Conservation (phyloP, 2,113 vertebrate genomes). For the Cyprinodon tularosa region DNA sequence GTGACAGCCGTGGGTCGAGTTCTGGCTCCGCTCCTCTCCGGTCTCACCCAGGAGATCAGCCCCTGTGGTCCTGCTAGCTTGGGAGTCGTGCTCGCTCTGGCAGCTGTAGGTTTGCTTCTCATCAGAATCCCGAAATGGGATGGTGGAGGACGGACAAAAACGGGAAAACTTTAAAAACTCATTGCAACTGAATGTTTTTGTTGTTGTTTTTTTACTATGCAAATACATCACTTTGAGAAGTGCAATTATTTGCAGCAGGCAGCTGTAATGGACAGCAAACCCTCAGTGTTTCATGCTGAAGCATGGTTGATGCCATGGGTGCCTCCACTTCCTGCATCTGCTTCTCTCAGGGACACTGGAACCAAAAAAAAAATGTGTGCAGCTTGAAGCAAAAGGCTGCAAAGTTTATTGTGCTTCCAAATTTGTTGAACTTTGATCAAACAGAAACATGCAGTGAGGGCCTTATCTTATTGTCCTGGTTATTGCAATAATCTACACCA, state of each 20-base stretch:
- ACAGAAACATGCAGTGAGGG: background rate
- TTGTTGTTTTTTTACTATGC: background rate
- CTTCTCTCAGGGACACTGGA: constrained; percentile 7
- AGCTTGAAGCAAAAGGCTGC: background rate
- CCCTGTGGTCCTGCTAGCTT: constrained; percentile 90
- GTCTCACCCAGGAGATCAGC: constrained; percentile 91
- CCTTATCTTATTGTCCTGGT: background rate
- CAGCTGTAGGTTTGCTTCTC: constrained; percentile 81
- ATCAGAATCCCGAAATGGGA: constrained; percentile 77
- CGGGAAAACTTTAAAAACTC: constrained; percentile 30
- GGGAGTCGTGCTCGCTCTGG: constrained; percentile 83
- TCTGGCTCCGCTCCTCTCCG: constrained; percentile 89
- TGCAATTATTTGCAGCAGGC: constrained; percentile 33
- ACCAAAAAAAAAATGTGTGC: constrained; percentile 1
- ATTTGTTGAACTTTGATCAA: background rate
- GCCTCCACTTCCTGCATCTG: background rate
- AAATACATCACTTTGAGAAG: constrained; percentile 19
- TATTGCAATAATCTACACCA: constrained; percentile 6
- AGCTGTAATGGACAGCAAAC: constrained; percentile 22
- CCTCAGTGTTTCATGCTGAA: background rate
- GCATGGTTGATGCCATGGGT: background rate
- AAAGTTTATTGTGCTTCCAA: background rate
- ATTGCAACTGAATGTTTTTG: background rate
- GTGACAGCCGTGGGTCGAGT: constrained; percentile 91
- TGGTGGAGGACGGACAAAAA: constrained; percentile 42